Evolutionary conservation across 1,140 invertebrate species (phyloP).

Genomic region (Penaeus vannamei): DNA sequence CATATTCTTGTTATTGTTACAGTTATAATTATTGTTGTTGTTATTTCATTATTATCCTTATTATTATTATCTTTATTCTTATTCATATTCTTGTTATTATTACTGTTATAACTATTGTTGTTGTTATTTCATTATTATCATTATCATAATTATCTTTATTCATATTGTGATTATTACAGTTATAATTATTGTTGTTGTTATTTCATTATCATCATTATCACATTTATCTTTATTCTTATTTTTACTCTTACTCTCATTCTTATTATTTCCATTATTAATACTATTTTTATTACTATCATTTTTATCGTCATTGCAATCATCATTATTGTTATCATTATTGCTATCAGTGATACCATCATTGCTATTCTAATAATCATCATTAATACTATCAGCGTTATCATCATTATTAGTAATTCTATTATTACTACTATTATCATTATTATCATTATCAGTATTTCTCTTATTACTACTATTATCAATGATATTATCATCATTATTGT

Average conservation of each 20-base stretch:
- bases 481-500: neutral
- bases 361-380: neutral
- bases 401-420: neutral
- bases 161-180: neutral
- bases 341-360: neutral
- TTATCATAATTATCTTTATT: too few relatives aligned
- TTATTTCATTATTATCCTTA: neutral
- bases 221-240: too few relatives aligned
- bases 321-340: neutral
- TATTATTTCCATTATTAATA: too few relatives aligned
- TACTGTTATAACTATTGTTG: neutral
- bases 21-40: neutral
- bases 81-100: too few relatives aligned
- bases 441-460: neutral
- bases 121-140: too few relatives aligned
- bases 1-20: neutral
- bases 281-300: neutral
- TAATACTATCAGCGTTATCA: neutral
- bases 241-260: too few relatives aligned
- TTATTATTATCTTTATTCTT: too few relatives aligned
- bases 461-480: neutral
- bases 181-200: neutral
- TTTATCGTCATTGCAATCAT: neutral
- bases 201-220: neutral
- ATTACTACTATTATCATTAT: neutral